Conservation (phyloP, 2,797 vertebrate species). For the Pseudochirops corinnae region DNA sequence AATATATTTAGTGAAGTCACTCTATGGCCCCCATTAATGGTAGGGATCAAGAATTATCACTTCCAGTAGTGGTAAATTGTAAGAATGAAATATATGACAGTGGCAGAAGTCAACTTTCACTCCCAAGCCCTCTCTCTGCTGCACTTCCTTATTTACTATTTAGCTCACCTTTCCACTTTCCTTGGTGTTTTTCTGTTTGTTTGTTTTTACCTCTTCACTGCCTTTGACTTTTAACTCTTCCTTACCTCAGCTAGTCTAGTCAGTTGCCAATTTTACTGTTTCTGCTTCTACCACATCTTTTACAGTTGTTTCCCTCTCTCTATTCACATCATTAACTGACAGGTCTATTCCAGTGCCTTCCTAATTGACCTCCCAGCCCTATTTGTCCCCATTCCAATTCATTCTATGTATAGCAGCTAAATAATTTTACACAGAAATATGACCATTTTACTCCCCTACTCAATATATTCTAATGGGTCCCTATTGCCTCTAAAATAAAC, state of each 20-base stretch:
- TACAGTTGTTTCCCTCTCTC: not conserved
- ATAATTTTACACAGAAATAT: not conserved
- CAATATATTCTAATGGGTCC: not conserved
- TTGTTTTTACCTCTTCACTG: not conserved
- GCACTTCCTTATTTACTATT: not conserved
- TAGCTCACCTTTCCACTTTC: not conserved
- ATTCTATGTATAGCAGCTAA: not conserved
- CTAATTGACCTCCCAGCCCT: not conserved
- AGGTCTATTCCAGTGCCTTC: not conserved
- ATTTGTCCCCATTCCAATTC: not conserved
- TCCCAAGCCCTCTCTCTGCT: not conserved
- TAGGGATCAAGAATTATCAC: not conserved
- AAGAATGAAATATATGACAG: not conserved
- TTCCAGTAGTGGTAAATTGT: constrained; percentile 2
- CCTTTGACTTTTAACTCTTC: not conserved
- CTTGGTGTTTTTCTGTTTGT: too few species aligned
- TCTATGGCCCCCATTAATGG: not conserved
- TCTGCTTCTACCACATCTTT: not conserved
- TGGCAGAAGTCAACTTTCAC: not conserved
- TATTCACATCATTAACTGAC: not conserved
- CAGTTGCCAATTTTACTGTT: not conserved
- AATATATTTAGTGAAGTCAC: not conserved
- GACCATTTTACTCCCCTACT: not conserved
- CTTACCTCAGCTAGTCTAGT: not conserved
- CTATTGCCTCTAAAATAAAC: not conserved